Conservation (phyloP, 2,888 invertebrate genomes). For the Aphidius colemani region DNA sequence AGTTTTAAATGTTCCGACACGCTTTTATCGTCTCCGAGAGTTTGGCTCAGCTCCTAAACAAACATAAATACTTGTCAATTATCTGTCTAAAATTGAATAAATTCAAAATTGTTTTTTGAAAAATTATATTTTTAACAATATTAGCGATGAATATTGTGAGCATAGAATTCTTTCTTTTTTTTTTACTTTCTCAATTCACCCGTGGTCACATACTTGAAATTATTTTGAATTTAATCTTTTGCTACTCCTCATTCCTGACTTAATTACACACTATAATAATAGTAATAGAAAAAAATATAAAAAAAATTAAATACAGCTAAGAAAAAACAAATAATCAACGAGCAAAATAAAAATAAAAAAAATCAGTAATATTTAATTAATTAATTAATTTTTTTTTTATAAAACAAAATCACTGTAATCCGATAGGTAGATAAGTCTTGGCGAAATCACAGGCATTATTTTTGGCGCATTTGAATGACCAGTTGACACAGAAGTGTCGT, state of each 20-base stretch:
- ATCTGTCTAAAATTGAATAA: background rate
- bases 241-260: too few species aligned
- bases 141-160: too few species aligned
- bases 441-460: constrained; percentile 28
- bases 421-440: constrained; percentile 25
- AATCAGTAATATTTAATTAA: too few species aligned
- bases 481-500: constrained; percentile 21
- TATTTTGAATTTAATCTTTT: too few species aligned
- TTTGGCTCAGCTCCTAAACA: constrained; percentile 79
- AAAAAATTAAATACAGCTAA: too few species aligned
- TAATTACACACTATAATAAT: too few species aligned
- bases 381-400: background rate
- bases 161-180: background rate
- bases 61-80: constrained; percentile 26
- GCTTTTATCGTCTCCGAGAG: constrained; percentile 86
- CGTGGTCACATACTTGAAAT: too few species aligned
- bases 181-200: background rate
- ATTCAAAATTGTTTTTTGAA: too few species aligned
- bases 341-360: too few species aligned
- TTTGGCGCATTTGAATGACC: constrained; percentile 22
- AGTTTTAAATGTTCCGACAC: constrained; percentile 90
- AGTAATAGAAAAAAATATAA: too few species aligned
- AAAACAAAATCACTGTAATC: constrained; percentile 20
- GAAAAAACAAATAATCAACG: too few species aligned
- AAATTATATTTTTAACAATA: too few species aligned